Evolutionary conservation across 1,140 invertebrate genomes (phyloP), one percentile per base, ranked within the genome.

Genomic region (Cylas formicarius): DNA sequence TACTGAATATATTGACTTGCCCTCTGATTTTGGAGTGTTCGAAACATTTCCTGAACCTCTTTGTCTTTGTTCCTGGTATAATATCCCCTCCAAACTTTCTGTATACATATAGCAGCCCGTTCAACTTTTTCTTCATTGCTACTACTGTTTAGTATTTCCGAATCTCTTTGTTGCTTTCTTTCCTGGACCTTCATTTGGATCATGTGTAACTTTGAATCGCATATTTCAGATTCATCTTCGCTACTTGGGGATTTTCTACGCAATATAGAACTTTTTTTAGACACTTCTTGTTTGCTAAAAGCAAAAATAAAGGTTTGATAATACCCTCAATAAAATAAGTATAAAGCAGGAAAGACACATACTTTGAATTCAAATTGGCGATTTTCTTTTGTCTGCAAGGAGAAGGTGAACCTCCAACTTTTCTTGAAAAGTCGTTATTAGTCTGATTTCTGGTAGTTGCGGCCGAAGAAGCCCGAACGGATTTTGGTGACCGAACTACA

Each of bases 61-160:
- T 76, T 78, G 58, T 88, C 78, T 4, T 83, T 68, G 53, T 90
- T 86, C 51, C 89, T 70, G 13, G 85, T 82, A 28, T 80, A 75
- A 67, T 89, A 92, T 0, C 90, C 89, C 26, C 88, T 67, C 90
- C 90, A 94, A 61, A 84, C 77, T 61, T 82, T 82, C 68, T 93
- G 90, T 58, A 94, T 91, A 19, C 77, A 80, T 16, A 83, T 75
- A 0, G 87, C 89, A 10, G 60, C 61, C 41, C 65, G 66, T 52
- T 72, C 69, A 3, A 58, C 28, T 23, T 67, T 71, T 19, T 61
- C 57, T 26, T 64, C 60, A 38, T 55, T 48, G 33, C 52, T 57
- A 29, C 40, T 55, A 21, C 35, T 58, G 9, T 53, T 61, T 65
- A 61, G 63, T 56, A 62, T 65, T 44, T 68, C 66, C 10, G 28